Evolutionary conservation across 2,797 vertebrate species (phyloP).

Genomic region (Phataginus tetradactyla): DNA sequence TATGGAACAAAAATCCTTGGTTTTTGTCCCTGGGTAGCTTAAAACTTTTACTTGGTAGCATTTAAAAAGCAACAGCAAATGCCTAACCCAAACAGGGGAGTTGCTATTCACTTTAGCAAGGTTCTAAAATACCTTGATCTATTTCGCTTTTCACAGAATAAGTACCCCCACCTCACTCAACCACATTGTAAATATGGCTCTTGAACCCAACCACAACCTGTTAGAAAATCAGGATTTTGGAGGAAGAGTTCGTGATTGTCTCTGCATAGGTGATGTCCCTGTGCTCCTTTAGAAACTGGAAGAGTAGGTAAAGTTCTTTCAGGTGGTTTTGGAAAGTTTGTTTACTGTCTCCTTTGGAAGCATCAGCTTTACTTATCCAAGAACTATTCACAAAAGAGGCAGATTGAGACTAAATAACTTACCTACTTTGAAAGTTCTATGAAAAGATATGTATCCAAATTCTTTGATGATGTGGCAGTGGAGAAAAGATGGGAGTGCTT

Average conservation of each 20-base stretch:
- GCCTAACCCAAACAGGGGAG: not conserved
- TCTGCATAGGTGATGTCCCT: not conserved
- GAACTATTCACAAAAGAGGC: not conserved
- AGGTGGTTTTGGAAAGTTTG: not conserved
- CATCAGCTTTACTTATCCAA: not conserved
- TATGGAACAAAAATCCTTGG: too few relatives aligned
- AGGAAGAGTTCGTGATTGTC: not conserved
- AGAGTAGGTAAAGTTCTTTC: not conserved
- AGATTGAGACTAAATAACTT: not conserved
- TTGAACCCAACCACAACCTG: not conserved
- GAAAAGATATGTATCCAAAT: not conserved
- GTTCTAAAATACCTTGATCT: not conserved
- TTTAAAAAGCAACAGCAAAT: constrained; percentile 29
- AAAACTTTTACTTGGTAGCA: not conserved
- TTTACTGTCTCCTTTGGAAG: not conserved
- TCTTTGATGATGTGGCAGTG: not conserved
- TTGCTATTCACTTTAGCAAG: not conserved
- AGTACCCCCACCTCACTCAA: not conserved
- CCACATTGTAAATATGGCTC: not conserved
- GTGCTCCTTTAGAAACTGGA: not conserved
- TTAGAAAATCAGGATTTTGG: constrained; percentile 29
- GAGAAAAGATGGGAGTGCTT: not conserved
- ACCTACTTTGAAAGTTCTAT: not conserved
- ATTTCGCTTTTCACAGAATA: not conserved
- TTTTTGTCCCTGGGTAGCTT: not conserved